phyloP scores from a whole-genome alignment of 2,888 invertebrate species.

The Norana najaformis region DNA sequence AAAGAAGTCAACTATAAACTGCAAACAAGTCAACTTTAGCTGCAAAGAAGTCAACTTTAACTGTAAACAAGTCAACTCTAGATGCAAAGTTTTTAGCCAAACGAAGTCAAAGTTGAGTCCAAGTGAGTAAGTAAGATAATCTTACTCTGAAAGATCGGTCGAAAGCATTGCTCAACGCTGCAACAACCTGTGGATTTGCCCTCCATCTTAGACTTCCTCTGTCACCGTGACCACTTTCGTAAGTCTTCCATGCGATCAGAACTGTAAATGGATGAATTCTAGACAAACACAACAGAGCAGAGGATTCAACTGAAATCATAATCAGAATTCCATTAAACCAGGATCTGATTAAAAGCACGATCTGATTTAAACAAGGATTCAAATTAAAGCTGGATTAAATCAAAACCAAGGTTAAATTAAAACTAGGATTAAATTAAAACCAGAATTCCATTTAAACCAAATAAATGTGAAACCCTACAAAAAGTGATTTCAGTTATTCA shows the following conservation, averaged over 20 bases:
- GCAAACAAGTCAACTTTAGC: neutral
- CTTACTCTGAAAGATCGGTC: neutral
- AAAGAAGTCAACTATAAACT: neutral
- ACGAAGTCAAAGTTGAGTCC: no score
- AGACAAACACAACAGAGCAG: neutral
- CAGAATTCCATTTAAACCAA: no score
- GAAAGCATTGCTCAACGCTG: neutral
- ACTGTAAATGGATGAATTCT: constrained; percentile 10
- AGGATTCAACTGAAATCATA: neutral
- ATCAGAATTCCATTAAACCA: neutral
- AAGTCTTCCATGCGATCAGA: constrained; percentile 20
- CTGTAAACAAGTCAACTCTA: neutral
- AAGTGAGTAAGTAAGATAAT: neutral
- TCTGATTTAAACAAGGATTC: neutral
- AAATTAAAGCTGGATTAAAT: neutral
- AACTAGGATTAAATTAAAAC: neutral
- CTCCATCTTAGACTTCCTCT: neutral
- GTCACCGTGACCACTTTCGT: constrained; percentile 10
- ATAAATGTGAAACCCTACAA: no score
- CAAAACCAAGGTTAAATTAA: neutral
- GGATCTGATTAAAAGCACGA: neutral
- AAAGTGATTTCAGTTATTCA: no score
- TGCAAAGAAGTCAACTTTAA: neutral
- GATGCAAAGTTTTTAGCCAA: neutral
- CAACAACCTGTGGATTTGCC: neutral